Conservation (phyloP, 2,113 vertebrate genomes). For the Aepyceros melampus region DNA sequence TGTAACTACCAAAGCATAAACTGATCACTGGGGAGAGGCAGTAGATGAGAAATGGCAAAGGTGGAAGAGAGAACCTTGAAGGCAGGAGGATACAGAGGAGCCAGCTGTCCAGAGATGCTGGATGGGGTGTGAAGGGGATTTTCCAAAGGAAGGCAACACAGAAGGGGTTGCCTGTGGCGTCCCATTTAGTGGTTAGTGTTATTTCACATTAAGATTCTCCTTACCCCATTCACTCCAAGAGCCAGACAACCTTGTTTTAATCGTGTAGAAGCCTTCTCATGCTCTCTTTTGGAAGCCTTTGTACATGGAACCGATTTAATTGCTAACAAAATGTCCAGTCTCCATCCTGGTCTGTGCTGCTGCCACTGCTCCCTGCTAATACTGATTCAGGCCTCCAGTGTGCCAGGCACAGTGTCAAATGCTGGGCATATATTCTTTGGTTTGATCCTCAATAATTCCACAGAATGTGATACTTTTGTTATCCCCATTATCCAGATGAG, state of each 20-base stretch:
- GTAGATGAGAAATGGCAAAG: not conserved
- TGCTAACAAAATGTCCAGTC: not conserved
- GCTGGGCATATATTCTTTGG: not conserved
- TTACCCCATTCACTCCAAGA: not conserved
- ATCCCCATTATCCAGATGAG: not conserved
- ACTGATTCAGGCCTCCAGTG: not conserved
- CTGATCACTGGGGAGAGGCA: not conserved
- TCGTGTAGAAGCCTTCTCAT: not conserved
- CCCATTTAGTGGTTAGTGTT: not conserved
- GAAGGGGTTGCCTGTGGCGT: not conserved
- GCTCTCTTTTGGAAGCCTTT: not conserved
- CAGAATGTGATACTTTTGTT: not conserved
- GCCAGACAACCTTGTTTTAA: not conserved
- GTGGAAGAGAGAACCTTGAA: not conserved
- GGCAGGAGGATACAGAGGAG: not conserved
- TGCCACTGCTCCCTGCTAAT: not conserved
- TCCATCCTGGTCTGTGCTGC: not conserved
- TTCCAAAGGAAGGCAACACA: not conserved
- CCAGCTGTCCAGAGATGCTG: not conserved
- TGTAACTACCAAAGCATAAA: not conserved
- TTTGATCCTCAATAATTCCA: not conserved
- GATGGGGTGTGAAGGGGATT: rapidly evolving
- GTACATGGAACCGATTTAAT: not conserved
- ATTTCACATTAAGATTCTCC: not conserved
- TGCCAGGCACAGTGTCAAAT: not conserved